Percentiles rank a stretch among this genome's conserved stretches.
phyloP scores from a whole-genome alignment of 1,140 invertebrate genomes.

The Apocrypta bakeri region DNA sequence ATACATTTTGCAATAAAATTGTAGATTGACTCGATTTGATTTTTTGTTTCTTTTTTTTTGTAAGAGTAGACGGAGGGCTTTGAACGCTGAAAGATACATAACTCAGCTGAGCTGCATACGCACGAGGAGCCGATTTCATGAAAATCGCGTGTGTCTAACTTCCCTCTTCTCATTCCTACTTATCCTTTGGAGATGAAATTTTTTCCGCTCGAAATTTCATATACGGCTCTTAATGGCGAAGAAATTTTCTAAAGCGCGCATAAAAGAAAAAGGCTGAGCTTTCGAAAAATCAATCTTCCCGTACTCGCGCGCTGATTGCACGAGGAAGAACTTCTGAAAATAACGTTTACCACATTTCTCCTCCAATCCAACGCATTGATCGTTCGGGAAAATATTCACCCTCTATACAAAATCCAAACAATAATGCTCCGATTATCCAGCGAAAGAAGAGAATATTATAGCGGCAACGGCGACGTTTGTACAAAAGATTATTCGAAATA shows the following conservation, averaged over 20 bases:
- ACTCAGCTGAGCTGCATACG: not conserved
- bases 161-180: not conserved
- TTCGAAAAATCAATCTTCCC: no score
- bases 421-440: no score
- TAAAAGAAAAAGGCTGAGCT: no score
- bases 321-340: not conserved
- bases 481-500: no score
- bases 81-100: not conserved
- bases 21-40: constrained; percentile 35
- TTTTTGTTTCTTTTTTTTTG: constrained; percentile 13
- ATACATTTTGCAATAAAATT: constrained; percentile 51
- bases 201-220: not conserved
- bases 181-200: constrained; percentile 17
- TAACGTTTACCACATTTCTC: not conserved
- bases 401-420: no score
- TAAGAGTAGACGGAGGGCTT: no score
- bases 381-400: no score
- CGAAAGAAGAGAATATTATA: no score
- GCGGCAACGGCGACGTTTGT: not conserved
- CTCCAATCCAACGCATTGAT: no score
- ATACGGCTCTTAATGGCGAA: no score
- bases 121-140: not conserved
- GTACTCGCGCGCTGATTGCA: no score
- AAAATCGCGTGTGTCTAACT: not conserved
- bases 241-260: no score